Base-by-base conservation (phyloP, 2,797 vertebrate genomes). In the Eutrigla gurnardus region DNA sequence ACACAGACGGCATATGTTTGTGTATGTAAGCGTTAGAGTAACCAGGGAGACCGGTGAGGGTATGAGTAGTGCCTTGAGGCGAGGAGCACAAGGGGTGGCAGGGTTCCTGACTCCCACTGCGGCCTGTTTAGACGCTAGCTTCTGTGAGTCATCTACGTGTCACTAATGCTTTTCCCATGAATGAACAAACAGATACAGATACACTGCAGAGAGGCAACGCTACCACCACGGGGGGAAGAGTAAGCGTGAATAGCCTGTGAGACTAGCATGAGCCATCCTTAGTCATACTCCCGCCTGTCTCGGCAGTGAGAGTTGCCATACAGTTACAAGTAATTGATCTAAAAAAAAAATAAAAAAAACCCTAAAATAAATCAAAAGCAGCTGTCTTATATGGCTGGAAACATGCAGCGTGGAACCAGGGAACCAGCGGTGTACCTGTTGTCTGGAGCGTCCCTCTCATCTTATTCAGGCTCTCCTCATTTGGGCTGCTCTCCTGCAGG, bases 101-200 rank as follows among this genome's bases (percentile, higher is more conserved):
- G 65, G 80, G 73, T 75, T 84, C 71, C 85, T 70, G 83, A 86
- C 87, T 89, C 78, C 88, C 60, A 80, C 70, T 13, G 11, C 12
- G 62, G 85, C 82, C 77, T 87, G 85, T 89, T 85, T 79, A 82
- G 85, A 85, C 49, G 52, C 76, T 70, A 66, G 88, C 77, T 84
- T 82, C 70, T 72, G 14, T 93, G 88, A 93, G 78, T 91, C 89
- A 91, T 88, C 58, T 84, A 69, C 45, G 70, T 91, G 87, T 85
- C 89, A 92, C 87, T 80, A 86, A 91, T 85, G 83, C 71, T 85
- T 89, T 88, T 81, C 75, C 87, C 84, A 73, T 91, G 90, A 93
- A 92, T 89, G 89, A 89, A 88, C 81, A 87, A 89, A 89, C 78
- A 80, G 82, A 84, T 77, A 89, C 73, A 86, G 82, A 89, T 86